These are phyloP conservation scores for Eulemur coronatus DNA, from an alignment of 2,797 vertebrate species.

Conservation along the genomic window DNA sequence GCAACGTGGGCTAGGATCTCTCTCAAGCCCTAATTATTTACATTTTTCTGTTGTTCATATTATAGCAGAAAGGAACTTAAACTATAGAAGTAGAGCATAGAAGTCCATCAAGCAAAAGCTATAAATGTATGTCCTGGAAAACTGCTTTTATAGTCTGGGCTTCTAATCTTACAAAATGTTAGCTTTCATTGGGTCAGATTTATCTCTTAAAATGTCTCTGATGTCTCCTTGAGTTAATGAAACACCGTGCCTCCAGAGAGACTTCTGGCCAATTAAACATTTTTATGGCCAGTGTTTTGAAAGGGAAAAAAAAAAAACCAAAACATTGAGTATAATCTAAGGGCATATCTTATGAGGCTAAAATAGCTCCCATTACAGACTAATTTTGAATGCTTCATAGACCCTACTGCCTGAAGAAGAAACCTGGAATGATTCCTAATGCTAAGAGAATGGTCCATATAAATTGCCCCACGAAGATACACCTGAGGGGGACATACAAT, in stretches of 20 bases:
- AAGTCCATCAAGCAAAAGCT: not conserved
- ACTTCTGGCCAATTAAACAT: slow-evolving; percentile 79
- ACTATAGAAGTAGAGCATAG: not conserved
- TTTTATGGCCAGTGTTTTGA: slow-evolving; percentile 75
- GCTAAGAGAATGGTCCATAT: slow-evolving; percentile 67
- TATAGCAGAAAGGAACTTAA: not conserved
- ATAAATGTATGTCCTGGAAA: not conserved
- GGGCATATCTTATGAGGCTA: slow-evolving; percentile 62
- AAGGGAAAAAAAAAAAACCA: not conserved
- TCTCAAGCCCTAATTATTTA: slow-evolving; percentile 71
- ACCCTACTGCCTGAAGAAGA: slow-evolving; percentile 39
- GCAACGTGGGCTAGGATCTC: slow-evolving; percentile 41
- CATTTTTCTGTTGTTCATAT: slow-evolving; percentile 19
- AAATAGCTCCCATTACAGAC: slow-evolving; percentile 67
- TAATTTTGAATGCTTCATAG: slow-evolving; percentile 68
- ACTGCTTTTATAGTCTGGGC: not conserved
- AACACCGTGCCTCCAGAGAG: slow-evolving; percentile 69
- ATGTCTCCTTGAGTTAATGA: slow-evolving; percentile 81
- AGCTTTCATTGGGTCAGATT: slow-evolving; percentile 67
- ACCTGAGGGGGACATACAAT: not conserved
- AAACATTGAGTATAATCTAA: slow-evolving; percentile 54
- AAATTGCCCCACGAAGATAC: slow-evolving; percentile 72
- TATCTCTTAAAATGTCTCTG: slow-evolving; percentile 71
- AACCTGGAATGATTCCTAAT: slow-evolving; percentile 69
- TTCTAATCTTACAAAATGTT: slow-evolving; percentile 74